Evolutionary conservation across 2,113 vertebrate species (phyloP).

Genomic region (Xiphophorus couchianus): DNA sequence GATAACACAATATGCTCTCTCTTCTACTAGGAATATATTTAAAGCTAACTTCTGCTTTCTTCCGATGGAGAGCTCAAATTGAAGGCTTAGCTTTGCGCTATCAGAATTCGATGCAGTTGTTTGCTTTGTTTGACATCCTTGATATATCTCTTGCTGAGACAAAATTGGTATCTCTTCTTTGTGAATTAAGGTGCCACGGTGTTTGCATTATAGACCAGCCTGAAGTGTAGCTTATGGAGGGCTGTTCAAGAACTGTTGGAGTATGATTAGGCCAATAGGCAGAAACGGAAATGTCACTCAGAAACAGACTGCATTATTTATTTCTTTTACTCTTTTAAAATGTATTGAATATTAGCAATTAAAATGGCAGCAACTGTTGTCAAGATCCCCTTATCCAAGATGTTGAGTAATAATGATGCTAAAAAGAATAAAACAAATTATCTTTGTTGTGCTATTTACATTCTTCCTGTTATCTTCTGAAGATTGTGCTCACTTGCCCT

Average conservation of each 20-base stretch:
- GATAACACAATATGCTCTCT: slow-evolving; percentile 72
- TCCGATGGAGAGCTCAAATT: slow-evolving; percentile 67
- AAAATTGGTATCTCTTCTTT: slow-evolving; percentile 77
- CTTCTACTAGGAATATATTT: slow-evolving; percentile 75
- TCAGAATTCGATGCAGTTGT: slow-evolving; percentile 75
- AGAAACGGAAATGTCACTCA: slow-evolving; percentile 15
- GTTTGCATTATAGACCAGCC: slow-evolving; percentile 65
- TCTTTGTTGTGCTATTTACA: not conserved
- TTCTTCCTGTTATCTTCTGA: not conserved
- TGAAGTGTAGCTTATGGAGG: slow-evolving; percentile 36
- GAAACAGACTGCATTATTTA: not conserved
- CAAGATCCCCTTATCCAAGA: not conserved
- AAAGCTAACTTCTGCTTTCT: slow-evolving; percentile 70
- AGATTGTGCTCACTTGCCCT: too few relatives aligned
- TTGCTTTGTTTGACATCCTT: slow-evolving; percentile 80
- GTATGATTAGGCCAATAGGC: slow-evolving; percentile 43
- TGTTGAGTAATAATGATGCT: not conserved
- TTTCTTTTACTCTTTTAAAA: too few relatives aligned
- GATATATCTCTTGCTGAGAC: slow-evolving; percentile 74
- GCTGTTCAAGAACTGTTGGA: slow-evolving; percentile 8
- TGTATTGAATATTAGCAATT: too few relatives aligned
- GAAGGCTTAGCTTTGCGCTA: slow-evolving; percentile 74
- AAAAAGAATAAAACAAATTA: not conserved
- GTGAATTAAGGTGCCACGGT: slow-evolving; percentile 67
- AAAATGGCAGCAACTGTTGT: not conserved